These are phyloP conservation scores for Eremophila alpestris DNA, from an alignment of 2,797 vertebrate species.

Conservation along the genomic window DNA sequence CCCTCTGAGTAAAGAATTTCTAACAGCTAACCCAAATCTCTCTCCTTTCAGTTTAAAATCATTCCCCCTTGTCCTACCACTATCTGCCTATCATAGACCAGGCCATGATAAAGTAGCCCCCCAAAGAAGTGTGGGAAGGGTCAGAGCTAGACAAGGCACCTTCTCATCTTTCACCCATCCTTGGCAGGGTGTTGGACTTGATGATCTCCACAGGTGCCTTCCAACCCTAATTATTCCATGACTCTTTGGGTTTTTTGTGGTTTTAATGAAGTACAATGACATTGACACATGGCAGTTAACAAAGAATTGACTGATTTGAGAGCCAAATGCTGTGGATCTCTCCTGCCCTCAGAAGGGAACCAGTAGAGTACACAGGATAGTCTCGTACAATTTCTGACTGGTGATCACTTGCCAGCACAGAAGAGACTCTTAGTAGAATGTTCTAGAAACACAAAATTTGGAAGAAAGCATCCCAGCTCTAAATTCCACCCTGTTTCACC, in stretches of 20 bases:
- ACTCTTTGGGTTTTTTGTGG: neutral
- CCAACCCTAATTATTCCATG: neutral
- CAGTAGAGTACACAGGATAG: neutral
- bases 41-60: neutral
- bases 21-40: neutral
- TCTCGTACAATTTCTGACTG: neutral
- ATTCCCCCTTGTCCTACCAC: no score
- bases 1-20: neutral
- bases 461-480: neutral
- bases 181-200: neutral
- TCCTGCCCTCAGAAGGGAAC: neutral
- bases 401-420: neutral
- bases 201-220: neutral
- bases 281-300: neutral
- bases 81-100: neutral
- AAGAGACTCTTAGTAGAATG: neutral
- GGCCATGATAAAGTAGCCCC: neutral
- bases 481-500: neutral
- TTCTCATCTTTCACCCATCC: neutral
- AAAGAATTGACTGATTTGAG: neutral
- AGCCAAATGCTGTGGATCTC: neutral
- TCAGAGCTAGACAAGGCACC: neutral
- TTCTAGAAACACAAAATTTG: neutral
- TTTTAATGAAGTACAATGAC: neutral
- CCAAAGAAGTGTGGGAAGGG: neutral